Percentiles rank a stretch among this genome's conserved stretches.
phyloP scores from a whole-genome alignment of 2,888 invertebrate species.

The Apodemia zela region DNA sequence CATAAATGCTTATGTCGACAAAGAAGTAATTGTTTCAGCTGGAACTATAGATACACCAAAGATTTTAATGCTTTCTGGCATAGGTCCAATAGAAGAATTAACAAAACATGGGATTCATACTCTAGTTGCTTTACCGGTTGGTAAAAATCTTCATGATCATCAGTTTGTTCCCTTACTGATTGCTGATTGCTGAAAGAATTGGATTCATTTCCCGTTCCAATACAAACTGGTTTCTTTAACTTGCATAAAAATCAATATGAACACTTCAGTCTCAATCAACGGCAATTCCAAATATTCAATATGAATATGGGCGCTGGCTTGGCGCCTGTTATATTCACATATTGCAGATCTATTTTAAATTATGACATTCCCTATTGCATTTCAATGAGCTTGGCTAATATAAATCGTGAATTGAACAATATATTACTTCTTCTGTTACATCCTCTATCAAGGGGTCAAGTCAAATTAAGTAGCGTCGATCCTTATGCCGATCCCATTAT shows the following conservation, averaged over 20 bases:
- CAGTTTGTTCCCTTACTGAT: background rate
- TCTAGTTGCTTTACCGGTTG: conserved; percentile 4
- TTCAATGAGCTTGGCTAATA: conserved; percentile 47
- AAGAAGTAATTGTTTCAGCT: conserved; percentile 61
- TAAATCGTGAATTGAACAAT: conserved; percentile 46
- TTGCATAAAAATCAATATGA: background rate
- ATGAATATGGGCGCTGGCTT: conserved; percentile 52
- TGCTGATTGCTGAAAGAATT: background rate
- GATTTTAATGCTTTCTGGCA: conserved; percentile 60
- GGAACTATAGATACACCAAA: conserved; percentile 61
- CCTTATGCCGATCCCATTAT: conserved; percentile 56
- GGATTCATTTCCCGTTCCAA: background rate
- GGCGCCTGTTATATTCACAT: conserved; percentile 40
- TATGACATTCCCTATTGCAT: conserved; percentile 43
- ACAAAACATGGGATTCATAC: conserved; percentile 28
- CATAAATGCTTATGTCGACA: conserved; percentile 45
- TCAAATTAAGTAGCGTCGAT: conserved; percentile 49
- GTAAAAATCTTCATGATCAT: conserved; percentile 15
- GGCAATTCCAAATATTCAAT: conserved; percentile 60
- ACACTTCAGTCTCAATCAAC: conserved; percentile 35
- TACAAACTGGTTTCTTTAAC: conserved; percentile 9
- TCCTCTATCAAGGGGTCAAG: conserved; percentile 56
- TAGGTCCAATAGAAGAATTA: conserved; percentile 54
- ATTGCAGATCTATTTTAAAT: conserved; percentile 41
- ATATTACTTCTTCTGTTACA: conserved; percentile 47